These are phyloP conservation scores for Liparis tanakae DNA, from an alignment of 2,797 vertebrate species.

Conservation along the genomic window DNA sequence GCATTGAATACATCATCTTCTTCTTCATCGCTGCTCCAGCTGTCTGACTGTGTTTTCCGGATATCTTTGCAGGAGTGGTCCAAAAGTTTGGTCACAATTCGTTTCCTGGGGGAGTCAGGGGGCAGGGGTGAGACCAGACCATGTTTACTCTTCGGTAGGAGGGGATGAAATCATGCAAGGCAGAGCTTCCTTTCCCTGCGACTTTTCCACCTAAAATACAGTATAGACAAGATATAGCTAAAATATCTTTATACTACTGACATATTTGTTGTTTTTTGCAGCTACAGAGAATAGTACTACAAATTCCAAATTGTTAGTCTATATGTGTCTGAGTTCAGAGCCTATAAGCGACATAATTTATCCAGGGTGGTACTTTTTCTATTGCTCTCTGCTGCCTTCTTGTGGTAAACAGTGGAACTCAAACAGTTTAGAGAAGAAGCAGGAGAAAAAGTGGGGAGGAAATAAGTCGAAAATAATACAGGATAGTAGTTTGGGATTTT, in stretches of 20 bases:
- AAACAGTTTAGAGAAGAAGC: slow-evolving; percentile 15
- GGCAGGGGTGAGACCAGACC: slow-evolving; percentile 78
- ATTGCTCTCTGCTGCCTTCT: slow-evolving; percentile 77
- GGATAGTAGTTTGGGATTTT: slow-evolving; percentile 30
- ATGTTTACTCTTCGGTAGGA: slow-evolving; percentile 77
- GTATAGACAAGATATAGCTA: slow-evolving; percentile 78
- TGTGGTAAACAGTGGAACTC: slow-evolving; percentile 65
- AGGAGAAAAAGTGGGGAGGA: background rate
- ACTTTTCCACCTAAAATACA: slow-evolving; percentile 85
- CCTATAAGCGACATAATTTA: slow-evolving; percentile 9
- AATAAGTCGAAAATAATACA: slow-evolving; percentile 10
- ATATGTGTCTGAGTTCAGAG: slow-evolving; percentile 35
- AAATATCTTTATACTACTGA: slow-evolving; percentile 46
- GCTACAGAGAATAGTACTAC: slow-evolving; percentile 18
- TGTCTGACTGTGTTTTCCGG: slow-evolving; percentile 78
- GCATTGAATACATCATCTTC: slow-evolving; percentile 77
- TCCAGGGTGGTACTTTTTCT: slow-evolving; percentile 40
- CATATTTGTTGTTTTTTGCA: slow-evolving; percentile 22
- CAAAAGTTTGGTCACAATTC: slow-evolving; percentile 77
- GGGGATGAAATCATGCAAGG: slow-evolving; percentile 81
- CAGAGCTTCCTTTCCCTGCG: slow-evolving; percentile 81
- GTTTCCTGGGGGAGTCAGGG: slow-evolving; percentile 82
- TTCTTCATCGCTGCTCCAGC: slow-evolving; percentile 85
- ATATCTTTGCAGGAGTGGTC: slow-evolving; percentile 79
- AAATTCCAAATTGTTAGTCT: slow-evolving; percentile 38